phyloP scores from a whole-genome alignment of 2,113 vertebrate genomes.

The Malurus alboscapulatus region DNA sequence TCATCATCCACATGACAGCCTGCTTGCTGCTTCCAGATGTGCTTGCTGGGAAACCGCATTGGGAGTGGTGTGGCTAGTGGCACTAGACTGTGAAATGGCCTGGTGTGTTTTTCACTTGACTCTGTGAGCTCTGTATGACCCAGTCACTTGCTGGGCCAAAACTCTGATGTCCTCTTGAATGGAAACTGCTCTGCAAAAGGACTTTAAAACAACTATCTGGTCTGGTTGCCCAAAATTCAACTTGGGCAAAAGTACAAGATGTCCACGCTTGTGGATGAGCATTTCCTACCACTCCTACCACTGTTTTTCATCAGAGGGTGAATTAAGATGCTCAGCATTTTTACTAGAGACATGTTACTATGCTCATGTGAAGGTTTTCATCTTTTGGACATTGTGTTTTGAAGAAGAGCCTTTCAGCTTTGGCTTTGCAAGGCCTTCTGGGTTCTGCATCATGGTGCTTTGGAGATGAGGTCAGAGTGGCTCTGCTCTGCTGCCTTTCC shows the following conservation, averaged over 20 bases:
- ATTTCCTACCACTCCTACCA: not conserved
- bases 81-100: not conserved
- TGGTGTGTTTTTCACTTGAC: not conserved
- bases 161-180: rapidly evolving
- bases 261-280: rapidly evolving
- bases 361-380: not conserved
- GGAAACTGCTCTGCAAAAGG: not conserved
- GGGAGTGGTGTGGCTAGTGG: not conserved
- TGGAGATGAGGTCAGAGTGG: not conserved
- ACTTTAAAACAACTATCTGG: not conserved
- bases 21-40: not conserved
- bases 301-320: not conserved
- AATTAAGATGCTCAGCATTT: not conserved
- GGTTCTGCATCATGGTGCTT: not conserved
- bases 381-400: not conserved
- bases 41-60: not conserved
- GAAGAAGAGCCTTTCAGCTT: not conserved
- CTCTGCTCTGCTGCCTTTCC: not conserved
- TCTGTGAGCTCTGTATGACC: not conserved
- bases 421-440: not conserved
- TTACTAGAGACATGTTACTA: not conserved
- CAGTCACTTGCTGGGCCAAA: not conserved
- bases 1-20: rapidly evolving
- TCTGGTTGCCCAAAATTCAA: not conserved
- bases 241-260: not conserved